Conservation (phyloP, 1,140 invertebrate species). For the Carposina sasakii region DNA sequence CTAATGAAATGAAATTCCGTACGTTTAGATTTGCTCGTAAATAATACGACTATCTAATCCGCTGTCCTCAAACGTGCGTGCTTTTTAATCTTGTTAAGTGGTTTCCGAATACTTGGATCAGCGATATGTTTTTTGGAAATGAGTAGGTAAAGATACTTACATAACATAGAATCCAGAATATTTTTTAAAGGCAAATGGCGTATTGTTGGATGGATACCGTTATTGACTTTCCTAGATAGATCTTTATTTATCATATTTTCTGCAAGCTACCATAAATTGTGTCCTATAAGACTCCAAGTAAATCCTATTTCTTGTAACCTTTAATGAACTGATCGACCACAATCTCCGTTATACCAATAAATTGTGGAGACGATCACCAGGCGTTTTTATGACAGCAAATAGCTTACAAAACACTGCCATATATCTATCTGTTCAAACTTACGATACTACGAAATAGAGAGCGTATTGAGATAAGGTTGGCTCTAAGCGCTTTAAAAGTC, state of each 20-base stretch:
- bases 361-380: conserved; percentile 42
- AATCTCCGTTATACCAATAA: conserved; percentile 41
- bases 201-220: no score
- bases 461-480: conserved; percentile 35
- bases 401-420: conserved; percentile 51
- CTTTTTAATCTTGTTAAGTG: conserved; percentile 29
- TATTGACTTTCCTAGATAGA: no score
- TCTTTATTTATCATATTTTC: no score
- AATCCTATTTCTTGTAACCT: no score
- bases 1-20: conserved; percentile 72
- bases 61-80: conserved; percentile 36
- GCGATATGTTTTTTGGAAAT: no score
- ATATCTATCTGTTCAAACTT: conserved; percentile 47
- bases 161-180: no score
- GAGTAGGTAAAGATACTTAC: no score
- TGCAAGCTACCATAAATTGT: no score
- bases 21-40: conserved; percentile 66
- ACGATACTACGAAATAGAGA: conserved; percentile 13
- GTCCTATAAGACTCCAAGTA: no score
- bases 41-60: conserved; percentile 68
- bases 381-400: conserved; percentile 55
- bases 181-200: no score
- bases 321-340: not conserved
- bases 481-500: conserved; percentile 57
- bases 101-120: no score